Base-by-base conservation (phyloP, 2,113 vertebrate species). In the cattle (Bos taurus) region DNA sequence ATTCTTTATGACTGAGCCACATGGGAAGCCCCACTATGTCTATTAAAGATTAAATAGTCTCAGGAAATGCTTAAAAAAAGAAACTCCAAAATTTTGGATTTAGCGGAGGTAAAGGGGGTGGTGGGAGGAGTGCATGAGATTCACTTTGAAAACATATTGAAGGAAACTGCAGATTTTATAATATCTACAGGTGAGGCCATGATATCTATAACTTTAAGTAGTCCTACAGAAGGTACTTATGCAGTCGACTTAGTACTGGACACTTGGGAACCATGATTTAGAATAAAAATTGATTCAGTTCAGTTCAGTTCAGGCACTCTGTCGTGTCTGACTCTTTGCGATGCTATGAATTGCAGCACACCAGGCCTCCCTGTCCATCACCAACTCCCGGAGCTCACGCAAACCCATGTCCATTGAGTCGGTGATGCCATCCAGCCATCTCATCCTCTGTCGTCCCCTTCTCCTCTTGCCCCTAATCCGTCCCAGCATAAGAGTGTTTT, bases 231-330 rank as follows among this genome's bases (percentile, higher is more conserved):
- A 56, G 10, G 19, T 60, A 60, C 21, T 56, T 52, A 80, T 28
- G 4, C 17, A 59, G 21, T 50, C n/a, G 54, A 33, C 6, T 30
- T 85, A n/a, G 26, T 36, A 67, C 16, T 86, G 16, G n/a, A 52
- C n/a, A 77, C 86, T 88, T 91, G 74, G 30, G 30, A 94, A 62
- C 13, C n/a, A 94, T 91, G 74, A 90, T 94, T 90, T 90, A 82
- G n/a, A 92, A 81, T 71, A 88, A 88, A n/a, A 62, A 95, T 88
- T 60, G 11, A 74, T 85, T 30, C 59, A 30, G 13, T 28, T 60
- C 26, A 60, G 57, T 59, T 59, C 26, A 60, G 12, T 30, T 30
- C 25, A 59, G 25, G 13, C 5, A 0, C 26, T 60, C 26, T 14
- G 59, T 60, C 26, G 0, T 13, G 26, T 60, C 12, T 28, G 26